Evolutionary conservation across 2,888 invertebrate genomes (phyloP).

Genomic region (Thymelicus lineola): DNA sequence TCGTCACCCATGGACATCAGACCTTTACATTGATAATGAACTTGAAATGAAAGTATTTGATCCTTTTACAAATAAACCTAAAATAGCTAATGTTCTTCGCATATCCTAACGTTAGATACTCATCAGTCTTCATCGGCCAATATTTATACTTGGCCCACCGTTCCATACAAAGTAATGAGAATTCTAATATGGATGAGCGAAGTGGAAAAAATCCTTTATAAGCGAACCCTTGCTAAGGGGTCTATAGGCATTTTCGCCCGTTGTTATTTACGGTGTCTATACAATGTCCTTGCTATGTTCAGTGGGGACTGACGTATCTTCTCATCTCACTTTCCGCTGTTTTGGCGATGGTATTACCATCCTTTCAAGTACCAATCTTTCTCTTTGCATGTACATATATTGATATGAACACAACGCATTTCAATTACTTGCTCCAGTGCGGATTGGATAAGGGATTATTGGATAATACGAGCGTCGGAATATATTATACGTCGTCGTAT

Average conservation of each 20-base stretch:
- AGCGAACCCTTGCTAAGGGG: slow-evolving; percentile 7
- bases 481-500: too few species aligned
- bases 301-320: too few species aligned
- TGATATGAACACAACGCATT: too few species aligned
- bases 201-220: slow-evolving; percentile 27
- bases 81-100: neutral
- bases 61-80: neutral
- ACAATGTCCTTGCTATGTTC: neutral
- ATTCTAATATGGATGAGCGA: slow-evolving; percentile 30
- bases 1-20: too few species aligned
- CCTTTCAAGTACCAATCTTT: too few species aligned
- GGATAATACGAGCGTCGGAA: too few species aligned
- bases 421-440: too few species aligned
- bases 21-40: too few species aligned
- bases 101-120: neutral
- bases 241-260: slow-evolving; percentile 1
- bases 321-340: neutral
- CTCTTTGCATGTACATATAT: too few species aligned
- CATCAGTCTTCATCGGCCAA: slow-evolving; percentile 11
- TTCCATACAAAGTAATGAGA: slow-evolving; percentile 27
- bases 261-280: slow-evolving; percentile 10
- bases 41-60: too few species aligned
- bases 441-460: too few species aligned
- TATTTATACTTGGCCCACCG: slow-evolving; percentile 15
- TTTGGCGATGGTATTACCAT: too few species aligned